Base-by-base conservation (phyloP, 2,888 invertebrate species). In the Dryococelus australis region DNA sequence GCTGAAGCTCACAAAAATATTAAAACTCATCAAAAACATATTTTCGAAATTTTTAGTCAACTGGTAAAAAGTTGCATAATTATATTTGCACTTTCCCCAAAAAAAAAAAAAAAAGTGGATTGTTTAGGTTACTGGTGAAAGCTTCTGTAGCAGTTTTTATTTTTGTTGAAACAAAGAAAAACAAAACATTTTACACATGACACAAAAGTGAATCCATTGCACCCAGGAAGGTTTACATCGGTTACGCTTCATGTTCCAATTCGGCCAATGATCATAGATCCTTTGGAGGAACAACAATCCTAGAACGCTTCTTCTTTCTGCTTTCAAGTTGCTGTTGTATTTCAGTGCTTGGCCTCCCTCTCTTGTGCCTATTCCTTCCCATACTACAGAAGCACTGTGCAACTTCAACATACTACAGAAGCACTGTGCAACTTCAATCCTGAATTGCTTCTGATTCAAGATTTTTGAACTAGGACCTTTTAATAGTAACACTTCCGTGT, bases 101-200 rank as follows among this genome's bases (percentile, higher is more conserved):
- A 20, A 12, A 8, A 5, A 65, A 65, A 20, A 65, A 20, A 9
- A 20, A 8, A 65, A 13, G 8, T 65, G n/a, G n/a, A n/a, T 65
- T 65, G 16, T 20, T 65, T 24, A 83, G 43, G 0, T 83, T n/a
- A n/a, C n/a, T n/a, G n/a, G n/a, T n/a, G n/a, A n/a, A n/a, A n/a
- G n/a, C n/a, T n/a, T n/a, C n/a, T 83, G 13, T 83, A 83, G 24
- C 83, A 83, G 5, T 27, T 26, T 83, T 83, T 83, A 83, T 83
- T 27, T 83, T 83, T 83, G 83, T 83, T 83, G 43, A 83, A 83
- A 83, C 83, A 83, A 12, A 83, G 83, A 83, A 35, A 83, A 35
- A 83, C 83, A 28, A 13, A 10, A 43, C 83, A 83, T 83, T 83
- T 83, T 35, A 24, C 43, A 83, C 83, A 83, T 20, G 13, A 83